Conservation (phyloP, 2,888 invertebrate genomes). For the Troglohyphantes excavatus region DNA sequence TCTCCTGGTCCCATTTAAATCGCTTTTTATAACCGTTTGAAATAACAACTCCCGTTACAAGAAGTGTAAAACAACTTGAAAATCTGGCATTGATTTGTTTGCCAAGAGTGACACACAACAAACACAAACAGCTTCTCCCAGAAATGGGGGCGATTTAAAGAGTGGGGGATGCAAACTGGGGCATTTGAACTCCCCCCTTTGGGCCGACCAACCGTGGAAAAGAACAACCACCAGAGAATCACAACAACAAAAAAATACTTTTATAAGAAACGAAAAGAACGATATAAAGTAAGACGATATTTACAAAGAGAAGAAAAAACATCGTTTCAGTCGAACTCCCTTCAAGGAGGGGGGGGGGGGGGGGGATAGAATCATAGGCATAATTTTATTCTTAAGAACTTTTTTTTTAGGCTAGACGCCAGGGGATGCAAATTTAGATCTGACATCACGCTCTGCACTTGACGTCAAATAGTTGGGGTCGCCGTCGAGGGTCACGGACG, state of each 20-base stretch:
- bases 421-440: slow-evolving; percentile 72
- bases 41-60: background rate
- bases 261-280: background rate
- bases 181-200: slow-evolving; percentile 47
- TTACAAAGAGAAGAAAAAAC: slow-evolving; percentile 24
- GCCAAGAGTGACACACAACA: slow-evolving; percentile 13
- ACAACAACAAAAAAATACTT: background rate
- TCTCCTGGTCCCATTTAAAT: too few species aligned
- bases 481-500: slow-evolving; percentile 53
- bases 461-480: slow-evolving; percentile 42
- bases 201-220: slow-evolving; percentile 25
- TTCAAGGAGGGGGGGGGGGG: slow-evolving; percentile 37
- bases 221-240: background rate
- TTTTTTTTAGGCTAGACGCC: slow-evolving; percentile 33
- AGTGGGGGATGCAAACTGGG: slow-evolving; percentile 37
- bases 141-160: slow-evolving; percentile 40
- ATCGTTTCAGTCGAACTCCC: slow-evolving; percentile 46
- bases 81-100: slow-evolving; percentile 46
- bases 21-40: too few species aligned
- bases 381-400: background rate
- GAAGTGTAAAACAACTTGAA: background rate
- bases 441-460: slow-evolving; percentile 69
- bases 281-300: slow-evolving; percentile 24
- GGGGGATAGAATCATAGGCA: slow-evolving; percentile 20
- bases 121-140: slow-evolving; percentile 41